These are phyloP conservation scores for Anarsia innoxiella DNA, from an alignment of 2,888 invertebrate species.

Conservation along the genomic window DNA sequence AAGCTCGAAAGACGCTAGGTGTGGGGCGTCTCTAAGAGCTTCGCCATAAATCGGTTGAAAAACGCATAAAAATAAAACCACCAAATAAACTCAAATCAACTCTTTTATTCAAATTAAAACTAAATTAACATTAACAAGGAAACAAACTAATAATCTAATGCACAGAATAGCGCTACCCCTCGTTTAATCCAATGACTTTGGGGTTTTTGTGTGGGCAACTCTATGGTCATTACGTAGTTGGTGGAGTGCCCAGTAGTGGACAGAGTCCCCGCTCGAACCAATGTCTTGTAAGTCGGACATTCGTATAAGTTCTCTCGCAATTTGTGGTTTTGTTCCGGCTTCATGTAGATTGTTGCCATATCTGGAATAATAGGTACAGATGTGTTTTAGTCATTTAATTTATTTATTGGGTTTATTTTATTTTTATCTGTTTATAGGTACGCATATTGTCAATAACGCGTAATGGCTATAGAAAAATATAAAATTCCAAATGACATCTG, in stretches of 20 bases:
- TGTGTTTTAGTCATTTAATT: not conserved
- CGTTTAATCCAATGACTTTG: slow-evolving; percentile 85
- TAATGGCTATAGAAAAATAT: too few relatives aligned
- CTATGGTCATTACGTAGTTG: slow-evolving; percentile 87
- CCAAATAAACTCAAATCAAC: too few relatives aligned
- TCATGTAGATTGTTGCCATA: slow-evolving; percentile 81
- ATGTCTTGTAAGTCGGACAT: slow-evolving; percentile 87
- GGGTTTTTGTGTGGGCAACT: slow-evolving; percentile 77
- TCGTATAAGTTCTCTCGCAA: slow-evolving; percentile 71
- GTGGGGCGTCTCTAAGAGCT: too few relatives aligned
- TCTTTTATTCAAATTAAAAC: too few relatives aligned
- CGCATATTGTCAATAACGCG: too few relatives aligned
- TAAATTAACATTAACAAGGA: too few relatives aligned
- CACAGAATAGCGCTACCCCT: slow-evolving; percentile 85
- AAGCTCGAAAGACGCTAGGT: too few relatives aligned
- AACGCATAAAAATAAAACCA: too few relatives aligned
- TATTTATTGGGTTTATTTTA: not conserved
- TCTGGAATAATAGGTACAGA: slow-evolving; percentile 57
- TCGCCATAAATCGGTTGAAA: too few relatives aligned
- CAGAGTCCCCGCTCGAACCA: slow-evolving; percentile 81
- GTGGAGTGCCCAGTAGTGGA: slow-evolving; percentile 90
- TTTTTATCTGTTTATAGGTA: too few relatives aligned
- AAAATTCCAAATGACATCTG: too few relatives aligned
- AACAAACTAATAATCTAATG: slow-evolving; percentile 74
- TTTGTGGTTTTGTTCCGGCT: slow-evolving; percentile 78